Base-by-base conservation (phyloP, 2,113 vertebrate species). In the Origma solitaria region DNA sequence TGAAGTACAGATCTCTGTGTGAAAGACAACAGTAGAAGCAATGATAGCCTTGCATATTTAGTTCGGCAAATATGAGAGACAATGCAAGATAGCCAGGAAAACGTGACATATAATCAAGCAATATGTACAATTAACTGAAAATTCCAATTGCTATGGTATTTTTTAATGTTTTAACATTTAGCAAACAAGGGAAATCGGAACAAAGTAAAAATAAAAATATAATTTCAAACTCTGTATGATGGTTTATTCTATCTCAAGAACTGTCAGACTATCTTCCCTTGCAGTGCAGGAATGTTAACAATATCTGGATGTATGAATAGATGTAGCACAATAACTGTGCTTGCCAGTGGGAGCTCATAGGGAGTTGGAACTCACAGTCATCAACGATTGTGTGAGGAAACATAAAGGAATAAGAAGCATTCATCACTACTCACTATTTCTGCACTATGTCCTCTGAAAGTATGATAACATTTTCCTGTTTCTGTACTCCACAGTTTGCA, bases 401-500 rank as follows among this genome's bases (percentile, higher is more conserved):
- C 25, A 58, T 6, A 86, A 79, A 84, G 33, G 33, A 91, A 24
- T 47, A 71, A 75, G 40, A 73, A 94, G 78, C 2, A 10, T 37
- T 44, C 70, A 76, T 78, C 49, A 71, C 61, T 87, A 98, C 99
- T 95, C 98, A 99, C 99, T 93, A 99, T 99, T 98, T 99, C 99
- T 87, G 99, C 99, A 11, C 71, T 98, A 51, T 99, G 99, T 76
- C 99, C 99, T 47, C 98, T 97, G 80, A 99, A 99, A 35, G 98
- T 99, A 82, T 99, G 96, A 75, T 98, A 99, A 95, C 99, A 99
- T 96, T 98, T 98, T 82, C 99, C 99, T 12, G 99, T 99, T 93
- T 99, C 98, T 6, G 97, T 97, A 83, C 98, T 99, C 99, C 99
- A 99, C 65, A 99, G 93, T 96, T 98, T 99, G 96, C 99, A 99